These are phyloP conservation scores for Schmidtea mediterranea DNA, from an alignment of 1,140 invertebrate species.

Conservation along the genomic window DNA sequence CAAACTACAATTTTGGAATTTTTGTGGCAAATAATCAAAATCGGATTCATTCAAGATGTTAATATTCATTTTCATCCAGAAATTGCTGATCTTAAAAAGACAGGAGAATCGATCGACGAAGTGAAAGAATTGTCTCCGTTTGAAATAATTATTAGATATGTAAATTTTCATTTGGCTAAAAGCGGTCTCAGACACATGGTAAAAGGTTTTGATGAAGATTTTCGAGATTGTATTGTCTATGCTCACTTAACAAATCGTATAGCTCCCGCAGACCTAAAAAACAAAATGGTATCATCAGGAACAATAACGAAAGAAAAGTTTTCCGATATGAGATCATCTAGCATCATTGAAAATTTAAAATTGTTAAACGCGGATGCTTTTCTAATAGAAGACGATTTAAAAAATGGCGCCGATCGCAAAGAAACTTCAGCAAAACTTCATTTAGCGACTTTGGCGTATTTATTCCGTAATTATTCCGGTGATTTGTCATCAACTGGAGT, in stretches of 20 bases:
- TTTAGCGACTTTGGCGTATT: too few relatives aligned
- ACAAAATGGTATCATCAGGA: neutral
- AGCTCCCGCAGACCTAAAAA: conserved; percentile 40
- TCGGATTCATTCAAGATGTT: conserved; percentile 88
- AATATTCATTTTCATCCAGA: conserved; percentile 83
- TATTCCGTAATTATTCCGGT: too few relatives aligned
- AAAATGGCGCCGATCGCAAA: too few relatives aligned
- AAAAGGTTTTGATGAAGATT: too few relatives aligned
- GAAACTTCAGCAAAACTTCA: too few relatives aligned
- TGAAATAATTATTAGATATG: conserved; percentile 80
- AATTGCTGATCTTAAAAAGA: conserved; percentile 22
- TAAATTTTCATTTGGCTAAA: conserved; percentile 81
- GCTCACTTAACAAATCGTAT: conserved; percentile 79
- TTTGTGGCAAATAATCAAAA: conserved; percentile 96
- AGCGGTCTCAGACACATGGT: too few relatives aligned
- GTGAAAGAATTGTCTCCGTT: conserved; percentile 77
- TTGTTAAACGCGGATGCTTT: too few relatives aligned
- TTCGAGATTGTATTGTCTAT: conserved; percentile 60
- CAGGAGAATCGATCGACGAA: conserved; percentile 36
- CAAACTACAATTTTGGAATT: conserved; percentile 80
- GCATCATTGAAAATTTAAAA: too few relatives aligned
- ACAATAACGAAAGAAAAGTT: neutral
- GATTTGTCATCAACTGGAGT: too few relatives aligned
- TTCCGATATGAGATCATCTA: too few relatives aligned
- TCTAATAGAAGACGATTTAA: too few relatives aligned